Evolutionary conservation across 2,888 invertebrate species (phyloP), one percentile per base, ranked within the genome.

Genomic region (Arenicola marina): DNA sequence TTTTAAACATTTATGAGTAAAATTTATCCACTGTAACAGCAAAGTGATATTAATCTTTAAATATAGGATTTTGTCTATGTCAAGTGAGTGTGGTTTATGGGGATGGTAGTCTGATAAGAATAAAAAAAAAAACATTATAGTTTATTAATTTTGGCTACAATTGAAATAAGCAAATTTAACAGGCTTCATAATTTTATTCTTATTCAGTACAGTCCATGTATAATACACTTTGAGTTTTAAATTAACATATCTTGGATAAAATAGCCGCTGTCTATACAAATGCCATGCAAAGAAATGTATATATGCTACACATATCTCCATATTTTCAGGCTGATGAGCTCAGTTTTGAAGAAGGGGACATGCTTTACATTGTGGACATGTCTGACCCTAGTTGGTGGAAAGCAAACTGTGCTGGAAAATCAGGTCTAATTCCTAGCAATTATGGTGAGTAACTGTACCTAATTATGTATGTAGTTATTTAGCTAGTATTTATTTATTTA

Each of bases 301-400:
- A n/a, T n/a, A n/a, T n/a, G n/a, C n/a, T n/a, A n/a, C n/a, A n/a
- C n/a, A n/a, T n/a, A n/a, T n/a, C n/a, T n/a, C 43, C 15, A 32
- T 45, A 29, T 28, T 48, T 51, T 15, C 51, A 71, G 71, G n/a
- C 45, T n/a, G 87, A 88, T 80, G 89, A 89, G 76, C 76, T 89
- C 65, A 86, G 88, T 2, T 88, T 89, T 78, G 86, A 87, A 61
- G 89, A 89, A 79, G 89, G 88, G 21, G 89, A 89, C 68, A 73
- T 83, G n/a, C 72, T 88, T n/a, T 88, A 88, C 73, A 86, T 88
- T 21, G 79, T 85, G 46, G 87, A 88, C 69, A 85, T 84, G 78
- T 82, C 84, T 21, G 82, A 83, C 61, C 81, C 85, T 65, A 85
- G 85, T 75, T 88, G 88, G 88, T 86, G 86, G 86, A 87, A 84